These are phyloP conservation scores for Eudemis profundana DNA, from an alignment of 2,888 invertebrate species.

Conservation along the genomic window DNA sequence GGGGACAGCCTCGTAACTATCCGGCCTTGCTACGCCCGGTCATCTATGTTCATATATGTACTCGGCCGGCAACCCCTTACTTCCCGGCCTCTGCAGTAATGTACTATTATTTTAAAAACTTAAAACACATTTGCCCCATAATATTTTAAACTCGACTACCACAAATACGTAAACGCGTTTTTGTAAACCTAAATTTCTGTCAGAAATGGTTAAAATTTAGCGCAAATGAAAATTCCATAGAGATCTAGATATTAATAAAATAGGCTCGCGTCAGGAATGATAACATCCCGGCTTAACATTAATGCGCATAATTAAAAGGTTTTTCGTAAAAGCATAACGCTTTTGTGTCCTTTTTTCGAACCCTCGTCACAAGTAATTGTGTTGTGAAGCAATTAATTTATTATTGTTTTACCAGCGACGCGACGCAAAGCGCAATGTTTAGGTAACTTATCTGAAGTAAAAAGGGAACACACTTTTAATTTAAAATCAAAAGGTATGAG, in stretches of 20 bases:
- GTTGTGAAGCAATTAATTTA: constrained; percentile 70
- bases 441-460: constrained; percentile 18
- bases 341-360: constrained; percentile 67
- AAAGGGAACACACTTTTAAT: not conserved
- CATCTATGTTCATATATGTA: no score
- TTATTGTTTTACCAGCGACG: constrained; percentile 39
- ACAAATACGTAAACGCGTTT: no score
- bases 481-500: not conserved
- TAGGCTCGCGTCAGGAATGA: constrained; percentile 60
- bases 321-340: constrained; percentile 61
- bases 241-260: constrained; percentile 50
- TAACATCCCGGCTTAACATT: constrained; percentile 62
- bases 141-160: no score
- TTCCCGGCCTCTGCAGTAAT: no score
- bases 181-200: no score
- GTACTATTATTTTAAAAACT: no score
- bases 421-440: constrained; percentile 17
- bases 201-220: not conserved
- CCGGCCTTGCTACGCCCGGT: no score
- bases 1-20: no score
- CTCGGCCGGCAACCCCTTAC: no score
- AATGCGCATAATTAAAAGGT: constrained; percentile 68
- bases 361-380: constrained; percentile 75
- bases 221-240: constrained; percentile 43
- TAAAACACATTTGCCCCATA: no score